Evolutionary conservation across 1,140 invertebrate species (phyloP).

Genomic region (Lucilia sericata): DNA sequence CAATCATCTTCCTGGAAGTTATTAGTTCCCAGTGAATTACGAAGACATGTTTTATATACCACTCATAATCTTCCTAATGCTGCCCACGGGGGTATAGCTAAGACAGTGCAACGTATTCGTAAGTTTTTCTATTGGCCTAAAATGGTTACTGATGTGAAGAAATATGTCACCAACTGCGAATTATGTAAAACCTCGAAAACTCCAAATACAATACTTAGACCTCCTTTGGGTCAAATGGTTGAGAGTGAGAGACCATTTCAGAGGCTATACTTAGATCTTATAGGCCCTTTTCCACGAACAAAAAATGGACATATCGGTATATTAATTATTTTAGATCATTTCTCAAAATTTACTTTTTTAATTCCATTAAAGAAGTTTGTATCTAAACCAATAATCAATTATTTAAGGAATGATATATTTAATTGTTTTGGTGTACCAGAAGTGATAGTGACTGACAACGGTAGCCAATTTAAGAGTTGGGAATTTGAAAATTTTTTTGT

Average conservation of each 20-base stretch:
- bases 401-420: conserved; percentile 13
- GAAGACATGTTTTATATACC: neutral
- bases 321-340: too few species aligned
- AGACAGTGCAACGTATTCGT: conserved; percentile 3
- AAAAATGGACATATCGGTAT: too few species aligned
- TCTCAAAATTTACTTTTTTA: conserved; percentile 29
- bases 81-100: conserved; percentile 33
- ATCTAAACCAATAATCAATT: neutral
- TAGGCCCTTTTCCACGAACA: too few species aligned
- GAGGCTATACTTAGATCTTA: too few species aligned
- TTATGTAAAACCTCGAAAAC: conserved; percentile 30
- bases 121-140: conserved; percentile 18
- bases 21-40: conserved; percentile 15
- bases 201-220: neutral
- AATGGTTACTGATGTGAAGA: neutral
- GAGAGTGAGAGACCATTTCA: conserved; percentile 29
- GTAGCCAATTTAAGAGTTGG: conserved; percentile 19
- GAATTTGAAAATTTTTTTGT: conserved; percentile 25
- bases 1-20: conserved; percentile 34
- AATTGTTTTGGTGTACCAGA: conserved; percentile 2
- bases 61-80: neutral
- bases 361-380: neutral
- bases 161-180: conserved; percentile 22
- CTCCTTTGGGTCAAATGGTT: conserved; percentile 13
- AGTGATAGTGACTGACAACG: conserved; percentile 34